phyloP scores from a whole-genome alignment of 2,113 vertebrate species.

The Megaceryle maxima region DNA sequence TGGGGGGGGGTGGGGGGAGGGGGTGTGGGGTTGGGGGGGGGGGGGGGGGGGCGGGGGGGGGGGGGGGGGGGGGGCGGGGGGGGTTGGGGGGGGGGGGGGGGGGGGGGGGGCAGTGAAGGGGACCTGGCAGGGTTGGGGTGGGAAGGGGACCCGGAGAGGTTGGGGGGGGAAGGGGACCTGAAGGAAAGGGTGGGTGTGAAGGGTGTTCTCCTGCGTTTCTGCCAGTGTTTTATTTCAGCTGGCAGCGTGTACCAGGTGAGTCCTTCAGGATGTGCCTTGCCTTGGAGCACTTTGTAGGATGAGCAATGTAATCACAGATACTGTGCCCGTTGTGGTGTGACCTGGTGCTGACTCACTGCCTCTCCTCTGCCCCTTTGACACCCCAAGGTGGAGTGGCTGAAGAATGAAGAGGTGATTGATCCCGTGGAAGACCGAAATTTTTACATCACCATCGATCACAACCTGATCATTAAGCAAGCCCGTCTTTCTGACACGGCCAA shows the following conservation, averaged over 20 bases:
- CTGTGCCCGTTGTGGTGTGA: not conserved
- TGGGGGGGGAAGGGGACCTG: not conserved
- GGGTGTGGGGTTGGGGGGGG: too few relatives aligned
- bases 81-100: too few relatives aligned
- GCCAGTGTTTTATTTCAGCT: constrained; percentile 12
- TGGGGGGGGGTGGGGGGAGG: not conserved
- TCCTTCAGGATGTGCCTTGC: rapidly evolving
- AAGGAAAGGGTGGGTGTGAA: not conserved
- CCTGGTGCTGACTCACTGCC: not conserved
- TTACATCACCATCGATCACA: constrained; percentile 96
- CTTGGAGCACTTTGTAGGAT: rapidly evolving
- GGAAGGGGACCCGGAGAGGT: too few relatives aligned
- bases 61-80: too few relatives aligned
- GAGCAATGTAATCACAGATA: not conserved
- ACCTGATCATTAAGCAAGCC: constrained; percentile 96
- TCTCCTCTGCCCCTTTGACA: constrained; percentile 2
- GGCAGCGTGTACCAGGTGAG: not conserved
- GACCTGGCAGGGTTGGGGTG: too few relatives aligned
- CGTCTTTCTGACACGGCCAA: constrained; percentile 94
- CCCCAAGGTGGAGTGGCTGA: constrained; percentile 92
- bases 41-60: too few relatives aligned
- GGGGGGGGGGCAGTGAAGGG: too few relatives aligned
- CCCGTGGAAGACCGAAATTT: constrained; percentile 92
- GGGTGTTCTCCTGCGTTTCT: not conserved
- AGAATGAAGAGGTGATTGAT: constrained; percentile 93